phyloP scores from a whole-genome alignment of 2,888 invertebrate genomes.

The Seira sanloemensis region DNA sequence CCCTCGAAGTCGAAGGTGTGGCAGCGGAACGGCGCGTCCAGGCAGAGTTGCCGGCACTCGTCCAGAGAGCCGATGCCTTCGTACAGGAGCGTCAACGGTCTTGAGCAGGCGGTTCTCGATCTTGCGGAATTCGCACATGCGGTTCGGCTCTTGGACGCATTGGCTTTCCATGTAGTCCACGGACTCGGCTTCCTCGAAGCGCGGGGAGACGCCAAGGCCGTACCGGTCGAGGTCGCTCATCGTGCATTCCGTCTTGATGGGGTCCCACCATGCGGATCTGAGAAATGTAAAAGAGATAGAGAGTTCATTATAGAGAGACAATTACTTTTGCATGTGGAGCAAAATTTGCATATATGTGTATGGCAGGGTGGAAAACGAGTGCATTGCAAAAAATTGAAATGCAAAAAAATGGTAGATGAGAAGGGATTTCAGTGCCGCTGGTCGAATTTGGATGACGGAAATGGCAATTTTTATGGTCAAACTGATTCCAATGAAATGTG shows the following conservation, averaged over 20 bases:
- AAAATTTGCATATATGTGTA: too few relatives aligned
- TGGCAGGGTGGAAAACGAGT: too few relatives aligned
- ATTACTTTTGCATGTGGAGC: too few relatives aligned
- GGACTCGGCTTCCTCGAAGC: slow-evolving; percentile 68
- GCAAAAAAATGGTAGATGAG: too few relatives aligned
- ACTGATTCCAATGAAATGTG: too few relatives aligned
- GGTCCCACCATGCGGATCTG: slow-evolving; percentile 76
- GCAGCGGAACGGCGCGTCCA: slow-evolving; percentile 75
- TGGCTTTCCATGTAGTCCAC: slow-evolving; percentile 77
- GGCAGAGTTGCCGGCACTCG: slow-evolving; percentile 75
- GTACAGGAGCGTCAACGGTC: slow-evolving; percentile 75
- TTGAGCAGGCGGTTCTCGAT: slow-evolving; percentile 75
- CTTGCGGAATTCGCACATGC: slow-evolving; percentile 76
- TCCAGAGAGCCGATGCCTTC: slow-evolving; percentile 75
- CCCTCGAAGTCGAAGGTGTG: slow-evolving; percentile 76
- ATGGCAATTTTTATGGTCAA: too few relatives aligned
- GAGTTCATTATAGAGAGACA: too few relatives aligned
- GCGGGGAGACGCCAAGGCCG: slow-evolving; percentile 69
- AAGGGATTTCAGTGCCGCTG: too few relatives aligned
- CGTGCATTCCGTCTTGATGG: slow-evolving; percentile 75
- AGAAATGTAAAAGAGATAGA: too few relatives aligned
- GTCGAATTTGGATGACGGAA: too few relatives aligned
- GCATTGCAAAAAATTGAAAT: too few relatives aligned
- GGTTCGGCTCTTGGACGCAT: slow-evolving; percentile 76
- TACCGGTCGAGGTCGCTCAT: slow-evolving; percentile 76